Base-by-base conservation (phyloP, 2,113 vertebrate species). In the Jaculus jaculus region DNA sequence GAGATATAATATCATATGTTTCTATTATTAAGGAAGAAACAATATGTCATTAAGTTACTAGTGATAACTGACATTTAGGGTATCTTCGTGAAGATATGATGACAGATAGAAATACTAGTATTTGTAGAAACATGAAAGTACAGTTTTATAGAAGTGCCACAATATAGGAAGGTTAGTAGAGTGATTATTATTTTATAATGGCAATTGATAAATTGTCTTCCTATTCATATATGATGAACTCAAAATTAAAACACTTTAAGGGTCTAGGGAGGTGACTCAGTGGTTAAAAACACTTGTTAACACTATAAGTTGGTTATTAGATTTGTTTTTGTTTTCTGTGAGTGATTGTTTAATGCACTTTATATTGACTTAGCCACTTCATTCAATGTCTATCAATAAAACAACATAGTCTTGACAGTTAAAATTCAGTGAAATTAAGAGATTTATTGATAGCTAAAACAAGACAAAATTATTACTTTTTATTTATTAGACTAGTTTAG, bases 401-500 rank as follows among this genome's bases (percentile, higher is more conserved):
- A 80, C 47, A 51, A 9, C 88, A 11, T 58, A 68, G 39, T 77
- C 74, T 20, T 61, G 32, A 42, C 17, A 87, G 37, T 74, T 83
- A 95, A 90, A 69, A 32, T 58, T 69, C 71, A 83, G 30, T 80
- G 20, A 91, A 87, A 89, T 82, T 58, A 5, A 69, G 72, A 72
- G 51, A 63, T 77, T 61, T 95, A 30, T 66, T 54, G 30, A 75
- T 63, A 21, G 82, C 13, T 42, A 79, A 69, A 72, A 90, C 24
- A 92, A 66, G 65, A 85, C 83, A 73, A 90, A 24, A 34, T 15
- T 82, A 18, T 63, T 69, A 34, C 20, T 65, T 91, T 90, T 80
- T 17, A 66, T 73, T 96, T 77, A 60, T 78, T 94, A 90, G n/a
- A 73, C 10, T 58, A 82, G 51, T n/a, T 75, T 78, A 81, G 34